Conservation (phyloP, 1,140 invertebrate genomes). For the Caerostris darwini region DNA sequence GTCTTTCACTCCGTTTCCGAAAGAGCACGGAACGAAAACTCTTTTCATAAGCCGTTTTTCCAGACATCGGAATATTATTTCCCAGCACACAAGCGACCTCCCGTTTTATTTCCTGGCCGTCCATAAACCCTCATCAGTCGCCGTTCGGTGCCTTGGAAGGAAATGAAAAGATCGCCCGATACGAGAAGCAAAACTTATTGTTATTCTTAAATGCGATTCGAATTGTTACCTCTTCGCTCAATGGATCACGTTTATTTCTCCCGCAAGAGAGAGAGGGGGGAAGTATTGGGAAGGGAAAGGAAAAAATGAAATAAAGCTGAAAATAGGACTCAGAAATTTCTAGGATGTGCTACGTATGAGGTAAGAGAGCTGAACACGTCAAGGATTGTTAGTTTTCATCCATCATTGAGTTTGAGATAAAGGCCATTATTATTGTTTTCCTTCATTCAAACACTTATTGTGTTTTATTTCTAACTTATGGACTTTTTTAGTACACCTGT, state of each 20-base stretch:
- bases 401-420: not conserved
- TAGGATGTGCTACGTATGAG: not conserved
- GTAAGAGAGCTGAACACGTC: not conserved
- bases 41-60: too few relatives aligned
- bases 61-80: not conserved
- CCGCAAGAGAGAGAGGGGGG: not conserved
- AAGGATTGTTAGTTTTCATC: constrained; percentile 10
- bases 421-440: too few relatives aligned
- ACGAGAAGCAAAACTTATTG: constrained; percentile 12
- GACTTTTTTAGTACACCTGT: too few relatives aligned
- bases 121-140: not conserved
- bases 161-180: constrained; percentile 2
- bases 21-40: too few relatives aligned
- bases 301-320: not conserved
- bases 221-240: constrained; percentile 1
- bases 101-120: not conserved
- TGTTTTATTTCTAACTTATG: too few relatives aligned
- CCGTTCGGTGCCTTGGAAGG: not conserved
- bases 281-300: not conserved
- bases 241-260: constrained; percentile 18
- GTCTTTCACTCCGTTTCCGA: too few relatives aligned
- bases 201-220: constrained; percentile 19
- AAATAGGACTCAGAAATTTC: not conserved
- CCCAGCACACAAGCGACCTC: not conserved
- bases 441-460: too few relatives aligned